phyloP scores from a whole-genome alignment of 2,888 invertebrate species.

The Tetrapedia diversipes region DNA sequence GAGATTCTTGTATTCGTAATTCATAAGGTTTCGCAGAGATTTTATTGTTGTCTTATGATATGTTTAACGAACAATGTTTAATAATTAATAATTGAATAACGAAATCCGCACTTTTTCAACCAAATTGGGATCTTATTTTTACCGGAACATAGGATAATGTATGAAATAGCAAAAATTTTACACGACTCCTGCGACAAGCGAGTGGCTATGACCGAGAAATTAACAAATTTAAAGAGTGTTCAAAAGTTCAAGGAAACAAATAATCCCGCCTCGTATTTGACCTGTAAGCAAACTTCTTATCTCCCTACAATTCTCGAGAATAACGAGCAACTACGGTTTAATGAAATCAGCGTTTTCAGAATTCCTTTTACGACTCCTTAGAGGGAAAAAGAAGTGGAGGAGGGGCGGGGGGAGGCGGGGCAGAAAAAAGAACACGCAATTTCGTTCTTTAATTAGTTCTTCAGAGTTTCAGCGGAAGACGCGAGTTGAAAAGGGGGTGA shows the following conservation, averaged over 20 bases:
- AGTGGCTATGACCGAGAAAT: too few species aligned
- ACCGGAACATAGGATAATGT: background rate
- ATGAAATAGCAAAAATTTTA: too few species aligned
- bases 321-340: background rate
- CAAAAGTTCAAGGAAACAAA: background rate
- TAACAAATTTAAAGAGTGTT: background rate
- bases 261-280: background rate
- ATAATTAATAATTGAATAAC: too few species aligned
- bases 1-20: too few species aligned
- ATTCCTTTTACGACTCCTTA: background rate
- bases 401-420: too few species aligned
- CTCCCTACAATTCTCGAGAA: background rate
- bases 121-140: background rate
- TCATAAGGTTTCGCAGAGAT: too few species aligned
- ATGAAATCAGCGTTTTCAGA: constrained; percentile 11
- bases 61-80: too few species aligned
- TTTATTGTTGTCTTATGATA: too few species aligned
- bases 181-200: too few species aligned
- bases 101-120: too few species aligned
- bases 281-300: background rate
- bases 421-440: background rate
- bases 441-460: constrained; percentile 20
- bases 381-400: background rate
- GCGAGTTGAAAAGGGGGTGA: background rate
- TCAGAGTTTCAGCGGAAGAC: background rate